Percentiles rank a stretch among this genome's conserved stretches.
phyloP scores from a whole-genome alignment of 2,888 invertebrate genomes.

The Leptopilina myrica region DNA sequence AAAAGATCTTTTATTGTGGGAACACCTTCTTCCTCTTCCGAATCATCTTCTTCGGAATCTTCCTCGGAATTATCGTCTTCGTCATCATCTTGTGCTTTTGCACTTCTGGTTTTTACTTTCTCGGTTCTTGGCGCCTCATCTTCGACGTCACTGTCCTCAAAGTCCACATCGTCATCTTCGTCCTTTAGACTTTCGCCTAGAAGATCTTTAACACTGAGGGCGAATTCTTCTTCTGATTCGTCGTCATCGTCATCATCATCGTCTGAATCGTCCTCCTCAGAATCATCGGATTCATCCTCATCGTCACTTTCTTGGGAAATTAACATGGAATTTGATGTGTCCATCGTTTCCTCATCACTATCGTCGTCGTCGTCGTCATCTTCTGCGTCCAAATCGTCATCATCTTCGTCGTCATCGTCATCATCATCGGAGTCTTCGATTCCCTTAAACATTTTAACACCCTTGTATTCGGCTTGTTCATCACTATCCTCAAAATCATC shows the following conservation, averaged over 20 bases:
- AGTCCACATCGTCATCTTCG: slow-evolving; percentile 64
- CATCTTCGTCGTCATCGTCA: slow-evolving; percentile 56
- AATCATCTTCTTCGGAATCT: slow-evolving; percentile 30
- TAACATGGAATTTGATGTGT: not conserved
- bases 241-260: slow-evolving; percentile 47
- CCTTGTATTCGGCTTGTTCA: slow-evolving; percentile 45
- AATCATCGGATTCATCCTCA: slow-evolving; percentile 43
- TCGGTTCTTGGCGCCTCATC: slow-evolving; percentile 22
- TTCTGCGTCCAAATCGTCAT: slow-evolving; percentile 55
- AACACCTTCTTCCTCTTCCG: slow-evolving; percentile 42
- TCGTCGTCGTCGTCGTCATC: slow-evolving; percentile 57
- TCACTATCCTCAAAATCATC: slow-evolving; percentile 54
- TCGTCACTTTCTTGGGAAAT: slow-evolving; percentile 44
- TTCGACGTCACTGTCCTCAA: slow-evolving; percentile 58
- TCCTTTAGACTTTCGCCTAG: slow-evolving; percentile 55
- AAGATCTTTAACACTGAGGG: slow-evolving; percentile 59
- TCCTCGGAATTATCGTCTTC: slow-evolving; percentile 44
- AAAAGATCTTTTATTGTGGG: slow-evolving; percentile 62
- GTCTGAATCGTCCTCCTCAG: slow-evolving; percentile 9
- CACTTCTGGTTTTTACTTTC: not conserved
- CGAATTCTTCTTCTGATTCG: slow-evolving; percentile 55
- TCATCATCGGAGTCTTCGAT: slow-evolving; percentile 58
- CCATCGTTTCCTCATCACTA: slow-evolving; percentile 32
- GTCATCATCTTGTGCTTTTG: slow-evolving; percentile 54
- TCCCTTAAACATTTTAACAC: slow-evolving; percentile 66